Conservation (phyloP, 2,888 invertebrate species). For the Drosophila fungiperda region DNA sequence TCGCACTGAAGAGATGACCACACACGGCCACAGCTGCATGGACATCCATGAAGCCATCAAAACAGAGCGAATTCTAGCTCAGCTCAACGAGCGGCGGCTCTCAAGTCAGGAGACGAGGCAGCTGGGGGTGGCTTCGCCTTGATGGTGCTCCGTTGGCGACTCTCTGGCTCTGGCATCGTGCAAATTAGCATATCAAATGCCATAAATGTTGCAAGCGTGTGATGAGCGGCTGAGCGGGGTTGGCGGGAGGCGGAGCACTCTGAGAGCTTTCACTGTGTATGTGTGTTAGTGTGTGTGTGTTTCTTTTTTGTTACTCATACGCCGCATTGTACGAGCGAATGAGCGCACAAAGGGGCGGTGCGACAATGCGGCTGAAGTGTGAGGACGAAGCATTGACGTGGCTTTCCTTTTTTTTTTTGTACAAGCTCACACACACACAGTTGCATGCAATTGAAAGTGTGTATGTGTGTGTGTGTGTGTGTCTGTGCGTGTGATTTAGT, state of each 20-base stretch:
- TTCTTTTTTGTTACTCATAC: constrained; percentile 72
- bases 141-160: constrained; percentile 25
- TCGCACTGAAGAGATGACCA: neutral
- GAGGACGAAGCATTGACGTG: constrained; percentile 42
- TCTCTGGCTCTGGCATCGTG: constrained; percentile 56
- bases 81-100: constrained; percentile 42
- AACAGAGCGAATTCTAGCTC: constrained; percentile 50
- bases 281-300: constrained; percentile 42
- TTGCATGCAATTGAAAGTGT: constrained; percentile 46
- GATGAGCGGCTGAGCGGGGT: constrained; percentile 16
- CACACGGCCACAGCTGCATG: neutral
- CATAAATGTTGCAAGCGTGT: constrained; percentile 55
- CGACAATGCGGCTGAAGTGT: constrained; percentile 43
- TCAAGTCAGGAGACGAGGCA: constrained; percentile 27
- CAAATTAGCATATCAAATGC: constrained; percentile 81
- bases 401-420: constrained; percentile 36
- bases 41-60: constrained; percentile 40
- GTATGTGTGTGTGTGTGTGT: constrained; percentile 36
- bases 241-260: constrained; percentile 26
- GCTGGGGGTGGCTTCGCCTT: constrained; percentile 61
- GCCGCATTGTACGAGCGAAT: constrained; percentile 74
- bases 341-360: constrained; percentile 74
- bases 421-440: constrained; percentile 15
- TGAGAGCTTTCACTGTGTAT: constrained; percentile 26
- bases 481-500: constrained; percentile 72